Evolutionary conservation across 1,140 invertebrate genomes (phyloP), one percentile per base, ranked within the genome.

Genomic region (Papilio dardanus): DNA sequence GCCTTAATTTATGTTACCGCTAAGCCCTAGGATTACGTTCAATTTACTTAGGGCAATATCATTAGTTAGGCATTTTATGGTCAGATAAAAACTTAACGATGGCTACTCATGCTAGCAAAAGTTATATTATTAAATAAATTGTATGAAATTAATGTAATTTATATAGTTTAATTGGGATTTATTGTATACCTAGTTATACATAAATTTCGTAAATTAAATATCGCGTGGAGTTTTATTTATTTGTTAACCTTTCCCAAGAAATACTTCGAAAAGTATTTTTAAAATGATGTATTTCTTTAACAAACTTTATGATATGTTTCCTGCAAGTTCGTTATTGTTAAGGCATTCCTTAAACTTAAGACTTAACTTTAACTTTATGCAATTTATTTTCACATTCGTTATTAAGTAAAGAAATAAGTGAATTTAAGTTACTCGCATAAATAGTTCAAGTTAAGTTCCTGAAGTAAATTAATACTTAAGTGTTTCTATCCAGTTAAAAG

Each of bases 41-140:
- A 58, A 58, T 58, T 58, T 58, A 58, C 24, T 58, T 28, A 58
- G 54, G 54, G 54, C 21, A 58, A 58, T 58, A 58, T 58, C 54
- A 28, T 58, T 58, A 58, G 54, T 5, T 10, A 58, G 54, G 54
- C 21, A 12, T 58, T 24, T 58, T 28, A 28, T 58, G 54, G 54
- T 58, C 54, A 58, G 24, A 58, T 58, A 58, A 58, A 58, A 28
- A 58, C 24, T 58, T 58, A 28, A 58, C 54, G 54, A 58, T n/a
- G 5, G 46, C 46, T 50, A 21, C 46, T 50, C 46, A 50, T 50
- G 46, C 46, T 6, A 50, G n/a, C 46, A 50, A 50, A 19, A 4
- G 6, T 50, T 19, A 19, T 28, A 46, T 16, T 46, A 46, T 46
- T 46, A 46, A 19, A 46, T 4, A 16, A 16, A 46, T 16, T 16